Percentiles rank a stretch among this genome's conserved stretches.
Conservation (phyloP, 2,888 invertebrate genomes). For the Pseudoips prasinana region DNA sequence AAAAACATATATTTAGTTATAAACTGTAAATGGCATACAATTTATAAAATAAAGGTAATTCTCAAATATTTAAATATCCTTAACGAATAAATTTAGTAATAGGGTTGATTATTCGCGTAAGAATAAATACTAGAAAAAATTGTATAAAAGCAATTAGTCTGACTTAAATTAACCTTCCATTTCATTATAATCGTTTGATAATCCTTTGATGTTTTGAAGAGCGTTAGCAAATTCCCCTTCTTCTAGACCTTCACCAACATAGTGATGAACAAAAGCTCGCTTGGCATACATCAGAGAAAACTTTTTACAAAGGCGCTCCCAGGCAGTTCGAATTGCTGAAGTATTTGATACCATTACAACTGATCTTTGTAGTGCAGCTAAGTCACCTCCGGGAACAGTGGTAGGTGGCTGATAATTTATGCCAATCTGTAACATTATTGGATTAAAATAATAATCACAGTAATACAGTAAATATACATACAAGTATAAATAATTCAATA, state of each 20-base stretch:
- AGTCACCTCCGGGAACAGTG: constrained; percentile 88
- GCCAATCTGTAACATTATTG: constrained; percentile 85
- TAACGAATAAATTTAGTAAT: no score
- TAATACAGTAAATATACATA: no score
- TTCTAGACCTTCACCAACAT: constrained; percentile 87
- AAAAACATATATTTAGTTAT: no score
- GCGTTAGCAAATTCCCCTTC: constrained; percentile 85
- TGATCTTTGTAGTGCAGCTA: constrained; percentile 88
- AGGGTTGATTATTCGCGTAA: no score
- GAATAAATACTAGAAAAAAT: no score
- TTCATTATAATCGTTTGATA: constrained; percentile 86
- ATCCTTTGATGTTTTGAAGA: constrained; percentile 82
- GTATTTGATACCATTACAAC: constrained; percentile 93
- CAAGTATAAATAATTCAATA: no score
- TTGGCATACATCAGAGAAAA: constrained; percentile 91
- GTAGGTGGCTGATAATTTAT: constrained; percentile 89
- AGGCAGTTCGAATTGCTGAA: constrained; percentile 89
- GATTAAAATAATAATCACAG: no score
- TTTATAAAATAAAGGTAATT: no score
- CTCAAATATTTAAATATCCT: no score
- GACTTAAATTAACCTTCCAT: constrained; percentile 64
- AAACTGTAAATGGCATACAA: no score
- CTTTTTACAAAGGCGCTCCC: constrained; percentile 90
- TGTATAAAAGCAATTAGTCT: not conserved
- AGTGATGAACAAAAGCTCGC: constrained; percentile 95